These are phyloP conservation scores for Callipepla californica DNA, from an alignment of 2,113 vertebrate species.

Conservation along the genomic window DNA sequence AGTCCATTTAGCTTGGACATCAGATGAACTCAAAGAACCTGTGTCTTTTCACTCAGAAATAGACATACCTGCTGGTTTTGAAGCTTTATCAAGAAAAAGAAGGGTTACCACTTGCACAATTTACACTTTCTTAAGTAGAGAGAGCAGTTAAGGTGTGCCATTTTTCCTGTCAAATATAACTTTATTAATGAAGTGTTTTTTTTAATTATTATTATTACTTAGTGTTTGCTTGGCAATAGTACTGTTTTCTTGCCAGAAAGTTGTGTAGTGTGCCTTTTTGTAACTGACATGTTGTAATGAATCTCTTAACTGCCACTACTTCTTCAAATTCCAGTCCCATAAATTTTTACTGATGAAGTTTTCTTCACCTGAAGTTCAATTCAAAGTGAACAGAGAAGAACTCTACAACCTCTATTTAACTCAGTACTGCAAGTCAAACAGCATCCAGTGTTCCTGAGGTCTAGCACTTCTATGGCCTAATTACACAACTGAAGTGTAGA, in stretches of 20 bases:
- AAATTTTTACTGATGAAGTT: neutral
- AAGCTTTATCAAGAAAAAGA: neutral
- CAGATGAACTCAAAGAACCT: neutral
- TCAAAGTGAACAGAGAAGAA: neutral
- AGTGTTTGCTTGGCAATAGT: neutral
- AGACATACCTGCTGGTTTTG: neutral
- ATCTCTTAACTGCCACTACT: neutral
- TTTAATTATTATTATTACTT: neutral
- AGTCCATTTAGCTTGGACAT: neutral
- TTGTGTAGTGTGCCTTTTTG: neutral
- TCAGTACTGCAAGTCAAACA: neutral
- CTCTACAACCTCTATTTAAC: neutral
- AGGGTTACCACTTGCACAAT: neutral
- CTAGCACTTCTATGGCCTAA: neutral
- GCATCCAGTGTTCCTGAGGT: neutral
- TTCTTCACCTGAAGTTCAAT: neutral
- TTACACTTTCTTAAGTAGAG: neutral
- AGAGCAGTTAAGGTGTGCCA: neutral
- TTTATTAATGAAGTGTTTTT: neutral
- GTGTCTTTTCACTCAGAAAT: neutral
- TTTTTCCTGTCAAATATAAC: neutral
- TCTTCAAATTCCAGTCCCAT: neutral
- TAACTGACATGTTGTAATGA: neutral
- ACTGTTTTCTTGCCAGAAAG: neutral
- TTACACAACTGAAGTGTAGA: neutral